Percentiles rank a stretch among this genome's conserved stretches.
phyloP scores from a whole-genome alignment of 2,797 vertebrate species.

The Protosalanx chinensis region DNA sequence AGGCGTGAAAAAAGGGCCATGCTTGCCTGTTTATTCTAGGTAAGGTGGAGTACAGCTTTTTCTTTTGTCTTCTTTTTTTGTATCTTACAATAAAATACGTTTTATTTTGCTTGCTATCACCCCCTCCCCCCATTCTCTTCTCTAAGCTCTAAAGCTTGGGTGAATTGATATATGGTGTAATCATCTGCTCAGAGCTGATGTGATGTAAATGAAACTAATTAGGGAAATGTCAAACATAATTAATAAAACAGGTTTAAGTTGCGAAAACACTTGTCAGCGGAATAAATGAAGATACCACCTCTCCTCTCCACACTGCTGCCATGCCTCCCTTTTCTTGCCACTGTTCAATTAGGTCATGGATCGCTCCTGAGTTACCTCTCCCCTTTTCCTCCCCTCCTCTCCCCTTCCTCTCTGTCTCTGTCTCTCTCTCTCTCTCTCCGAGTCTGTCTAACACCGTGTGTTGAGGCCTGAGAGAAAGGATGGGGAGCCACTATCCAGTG shows the following conservation, averaged over 20 bases:
- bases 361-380: constrained; percentile 67
- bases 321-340: constrained; percentile 60
- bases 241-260: constrained; percentile 91
- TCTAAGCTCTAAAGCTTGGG: constrained; percentile 54
- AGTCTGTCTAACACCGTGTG: constrained; percentile 53
- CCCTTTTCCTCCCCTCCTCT: constrained; percentile 60
- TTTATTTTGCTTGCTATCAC: constrained; percentile 48
- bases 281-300: constrained; percentile 83
- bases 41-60: neutral
- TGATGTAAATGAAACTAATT: constrained; percentile 98
- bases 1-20: neutral
- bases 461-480: constrained; percentile 70
- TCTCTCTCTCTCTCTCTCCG: constrained; percentile 12
- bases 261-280: constrained; percentile 93
- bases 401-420: constrained; percentile 31
- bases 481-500: constrained; percentile 67
- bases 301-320: constrained; percentile 61
- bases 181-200: constrained; percentile 89
- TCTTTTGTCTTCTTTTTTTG: too few relatives aligned
- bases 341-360: constrained; percentile 81
- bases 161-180: constrained; percentile 87
- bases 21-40: neutral
- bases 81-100: neutral
- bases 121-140: constrained; percentile 34
- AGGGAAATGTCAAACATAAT: constrained; percentile 92